These are phyloP conservation scores for Ammodramus savannarum DNA, from an alignment of 2,113 vertebrate genomes.

Conservation along the genomic window DNA sequence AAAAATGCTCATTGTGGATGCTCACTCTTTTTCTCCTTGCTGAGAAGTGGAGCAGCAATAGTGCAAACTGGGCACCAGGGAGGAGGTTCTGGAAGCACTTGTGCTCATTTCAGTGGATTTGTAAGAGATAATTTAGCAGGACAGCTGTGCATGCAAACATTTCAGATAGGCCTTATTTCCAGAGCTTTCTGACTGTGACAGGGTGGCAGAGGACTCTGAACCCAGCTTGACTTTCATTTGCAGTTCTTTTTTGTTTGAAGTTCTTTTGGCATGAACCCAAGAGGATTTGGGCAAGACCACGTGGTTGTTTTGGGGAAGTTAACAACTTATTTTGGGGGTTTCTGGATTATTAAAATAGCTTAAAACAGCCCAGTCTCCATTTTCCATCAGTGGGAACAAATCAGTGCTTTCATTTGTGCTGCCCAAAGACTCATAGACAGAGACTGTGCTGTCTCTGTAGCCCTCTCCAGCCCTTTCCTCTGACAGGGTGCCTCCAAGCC, in stretches of 20 bases:
- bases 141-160: not conserved
- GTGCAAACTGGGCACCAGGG: not conserved
- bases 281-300: not conserved
- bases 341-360: not conserved
- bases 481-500: fast-evolving
- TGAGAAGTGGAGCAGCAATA: not conserved
- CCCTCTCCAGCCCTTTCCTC: not conserved
- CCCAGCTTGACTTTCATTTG: not conserved
- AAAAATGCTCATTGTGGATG: not conserved
- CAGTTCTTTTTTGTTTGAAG: not conserved
- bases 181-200: not conserved
- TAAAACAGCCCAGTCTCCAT: not conserved
- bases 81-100: not conserved
- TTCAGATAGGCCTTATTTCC: not conserved
- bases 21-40: not conserved
- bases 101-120: not conserved
- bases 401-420: not conserved
- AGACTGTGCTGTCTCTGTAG: fast-evolving
- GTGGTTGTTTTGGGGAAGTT: not conserved
- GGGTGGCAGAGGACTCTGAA: not conserved
- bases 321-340: not conserved
- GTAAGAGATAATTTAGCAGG: not conserved
- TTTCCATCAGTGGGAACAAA: not conserved
- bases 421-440: fast-evolving
- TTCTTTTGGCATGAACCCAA: not conserved